Evolutionary conservation across 1,140 invertebrate genomes (phyloP).

Genomic region (Berghia stephanieae): DNA sequence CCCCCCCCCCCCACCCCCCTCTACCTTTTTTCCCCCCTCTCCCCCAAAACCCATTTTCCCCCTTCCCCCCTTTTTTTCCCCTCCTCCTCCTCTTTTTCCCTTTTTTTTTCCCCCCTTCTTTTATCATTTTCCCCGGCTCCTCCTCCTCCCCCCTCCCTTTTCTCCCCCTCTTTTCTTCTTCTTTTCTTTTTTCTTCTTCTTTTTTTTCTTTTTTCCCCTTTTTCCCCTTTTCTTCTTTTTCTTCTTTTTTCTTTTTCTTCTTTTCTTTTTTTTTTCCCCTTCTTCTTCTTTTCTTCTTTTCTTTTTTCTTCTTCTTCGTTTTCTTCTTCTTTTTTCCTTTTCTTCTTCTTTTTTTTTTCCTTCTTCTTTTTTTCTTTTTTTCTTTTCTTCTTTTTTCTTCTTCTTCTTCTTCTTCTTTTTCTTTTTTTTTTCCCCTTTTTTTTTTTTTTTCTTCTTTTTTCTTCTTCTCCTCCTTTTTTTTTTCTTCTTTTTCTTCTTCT

Average conservation of each 20-base stretch:
- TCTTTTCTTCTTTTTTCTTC: background rate
- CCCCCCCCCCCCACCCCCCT: too few species aligned
- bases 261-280: too few species aligned
- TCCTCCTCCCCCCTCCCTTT: background rate
- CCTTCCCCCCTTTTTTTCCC: background rate
- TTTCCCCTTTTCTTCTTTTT: too few species aligned
- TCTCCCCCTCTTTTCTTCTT: background rate
- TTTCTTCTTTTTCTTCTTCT: background rate
- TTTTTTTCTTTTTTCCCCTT: too few species aligned
- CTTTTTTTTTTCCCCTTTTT: background rate
- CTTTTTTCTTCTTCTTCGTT: too few species aligned
- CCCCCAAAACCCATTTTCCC: background rate
- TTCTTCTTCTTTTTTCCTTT: background rate
- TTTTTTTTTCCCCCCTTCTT: background rate
- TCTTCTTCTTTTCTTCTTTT: too few species aligned
- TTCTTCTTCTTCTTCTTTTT: slow-evolving; percentile 12
- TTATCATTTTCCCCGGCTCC: background rate
- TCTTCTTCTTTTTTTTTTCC: background rate
- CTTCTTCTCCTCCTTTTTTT: background rate
- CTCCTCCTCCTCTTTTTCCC: background rate
- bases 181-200: background rate
- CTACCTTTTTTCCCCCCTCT: background rate
- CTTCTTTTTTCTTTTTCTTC: too few species aligned
- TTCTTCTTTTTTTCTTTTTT: background rate
- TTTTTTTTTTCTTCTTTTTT: background rate